phyloP scores from a whole-genome alignment of 1,140 invertebrate species.

The Drosophila dunni region DNA sequence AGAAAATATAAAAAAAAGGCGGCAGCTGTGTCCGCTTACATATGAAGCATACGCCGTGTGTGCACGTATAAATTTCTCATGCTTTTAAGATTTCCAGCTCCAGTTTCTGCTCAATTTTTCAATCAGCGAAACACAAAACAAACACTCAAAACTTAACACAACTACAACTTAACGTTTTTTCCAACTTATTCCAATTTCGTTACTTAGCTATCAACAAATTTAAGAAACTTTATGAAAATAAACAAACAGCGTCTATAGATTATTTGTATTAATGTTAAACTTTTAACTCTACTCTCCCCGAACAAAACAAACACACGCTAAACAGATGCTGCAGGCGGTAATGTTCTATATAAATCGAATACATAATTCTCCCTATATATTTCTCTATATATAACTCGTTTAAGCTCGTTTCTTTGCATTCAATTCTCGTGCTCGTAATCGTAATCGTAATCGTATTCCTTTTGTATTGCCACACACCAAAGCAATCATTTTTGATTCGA shows the following conservation, averaged over 20 bases:
- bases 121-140: neutral
- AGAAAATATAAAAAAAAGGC: neutral
- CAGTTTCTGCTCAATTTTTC: constrained; percentile 3
- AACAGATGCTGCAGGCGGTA: constrained; percentile 82
- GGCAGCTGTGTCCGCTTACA: constrained; percentile 9
- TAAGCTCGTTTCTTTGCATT: constrained; percentile 36
- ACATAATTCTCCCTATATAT: too few relatives aligned
- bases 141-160: constrained; percentile 4
- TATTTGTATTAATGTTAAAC: constrained; percentile 65
- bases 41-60: constrained; percentile 6
- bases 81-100: neutral
- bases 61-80: neutral
- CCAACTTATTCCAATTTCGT: constrained; percentile 51
- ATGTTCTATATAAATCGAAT: constrained; percentile 42
- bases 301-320: constrained; percentile 59
- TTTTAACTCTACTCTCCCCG: constrained; percentile 64
- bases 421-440: constrained; percentile 12
- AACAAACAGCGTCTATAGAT: neutral
- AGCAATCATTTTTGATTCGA: constrained; percentile 41
- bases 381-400: neutral
- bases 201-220: constrained; percentile 38
- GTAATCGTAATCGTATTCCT: constrained; percentile 36
- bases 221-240: constrained; percentile 24
- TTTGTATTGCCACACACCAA: constrained; percentile 38
- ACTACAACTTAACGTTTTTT: constrained; percentile 34